Conservation (phyloP, 2,797 vertebrate genomes). For the Pampus argenteus region DNA sequence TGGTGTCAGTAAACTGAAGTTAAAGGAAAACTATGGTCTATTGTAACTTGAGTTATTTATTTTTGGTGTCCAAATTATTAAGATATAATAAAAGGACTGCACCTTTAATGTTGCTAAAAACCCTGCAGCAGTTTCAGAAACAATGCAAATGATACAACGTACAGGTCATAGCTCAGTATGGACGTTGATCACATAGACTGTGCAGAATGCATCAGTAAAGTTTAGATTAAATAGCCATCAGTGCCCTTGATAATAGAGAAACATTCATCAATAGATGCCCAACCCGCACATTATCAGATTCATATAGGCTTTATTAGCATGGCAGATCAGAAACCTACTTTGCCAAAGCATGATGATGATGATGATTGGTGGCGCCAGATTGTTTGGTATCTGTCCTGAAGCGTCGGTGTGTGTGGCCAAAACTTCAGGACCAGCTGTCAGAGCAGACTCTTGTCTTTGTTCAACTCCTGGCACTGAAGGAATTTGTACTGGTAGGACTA, state of each 20-base stretch:
- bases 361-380: too few relatives aligned
- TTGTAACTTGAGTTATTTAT: background rate
- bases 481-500: too few relatives aligned
- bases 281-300: conserved; percentile 69
- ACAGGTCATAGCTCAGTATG: conserved; percentile 12
- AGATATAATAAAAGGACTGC: background rate
- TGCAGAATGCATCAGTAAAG: conserved; percentile 44
- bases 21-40: background rate
- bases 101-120: background rate
- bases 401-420: too few relatives aligned
- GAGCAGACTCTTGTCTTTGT: too few relatives aligned
- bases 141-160: conserved; percentile 21
- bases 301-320: conserved; percentile 58
- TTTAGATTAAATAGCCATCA: conserved; percentile 61
- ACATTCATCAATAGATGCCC: conserved; percentile 45
- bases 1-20: background rate
- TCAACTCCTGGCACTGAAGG: too few relatives aligned
- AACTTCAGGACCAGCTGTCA: too few relatives aligned
- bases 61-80: background rate
- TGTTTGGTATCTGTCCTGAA: too few relatives aligned
- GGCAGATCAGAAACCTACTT: too few relatives aligned
- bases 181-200: conserved; percentile 19
- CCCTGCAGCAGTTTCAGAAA: conserved; percentile 19
- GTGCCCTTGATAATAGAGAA: conserved; percentile 50
- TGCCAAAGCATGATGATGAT: too few relatives aligned